Conservation (phyloP, 1,140 invertebrate species). For the Hypsibius dujardini region DNA sequence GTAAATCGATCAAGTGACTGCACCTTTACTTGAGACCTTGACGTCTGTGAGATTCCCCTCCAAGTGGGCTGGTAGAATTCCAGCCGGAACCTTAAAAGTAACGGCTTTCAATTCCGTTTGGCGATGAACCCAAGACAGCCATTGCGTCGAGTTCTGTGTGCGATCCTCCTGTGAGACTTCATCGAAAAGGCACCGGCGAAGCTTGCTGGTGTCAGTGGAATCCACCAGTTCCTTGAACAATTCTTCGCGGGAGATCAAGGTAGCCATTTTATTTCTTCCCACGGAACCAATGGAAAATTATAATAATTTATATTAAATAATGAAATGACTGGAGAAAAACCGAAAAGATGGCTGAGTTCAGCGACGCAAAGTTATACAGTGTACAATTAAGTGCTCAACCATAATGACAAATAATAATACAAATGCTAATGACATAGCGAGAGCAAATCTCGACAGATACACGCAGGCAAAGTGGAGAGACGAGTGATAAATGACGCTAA, state of each 20-base stretch:
- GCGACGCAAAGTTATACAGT: no score
- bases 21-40: background rate
- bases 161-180: background rate
- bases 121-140: background rate
- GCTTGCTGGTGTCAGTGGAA: background rate
- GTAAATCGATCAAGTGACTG: no score
- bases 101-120: conserved; percentile 3
- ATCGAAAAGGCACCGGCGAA: background rate
- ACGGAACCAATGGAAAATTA: no score
- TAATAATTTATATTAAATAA: no score
- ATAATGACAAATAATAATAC: no score
- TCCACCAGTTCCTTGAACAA: background rate
- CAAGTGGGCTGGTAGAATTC: background rate
- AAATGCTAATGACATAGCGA: no score
- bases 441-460: no score
- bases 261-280: background rate
- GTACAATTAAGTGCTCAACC: no score
- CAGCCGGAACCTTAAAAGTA: background rate
- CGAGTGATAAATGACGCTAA: no score
- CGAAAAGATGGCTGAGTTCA: no score
- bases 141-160: background rate
- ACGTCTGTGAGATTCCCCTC: background rate
- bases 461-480: no score
- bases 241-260: background rate
- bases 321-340: no score